Base-by-base conservation (phyloP, 1,140 invertebrate genomes). In the silkworm (Bombyx mori) region DNA sequence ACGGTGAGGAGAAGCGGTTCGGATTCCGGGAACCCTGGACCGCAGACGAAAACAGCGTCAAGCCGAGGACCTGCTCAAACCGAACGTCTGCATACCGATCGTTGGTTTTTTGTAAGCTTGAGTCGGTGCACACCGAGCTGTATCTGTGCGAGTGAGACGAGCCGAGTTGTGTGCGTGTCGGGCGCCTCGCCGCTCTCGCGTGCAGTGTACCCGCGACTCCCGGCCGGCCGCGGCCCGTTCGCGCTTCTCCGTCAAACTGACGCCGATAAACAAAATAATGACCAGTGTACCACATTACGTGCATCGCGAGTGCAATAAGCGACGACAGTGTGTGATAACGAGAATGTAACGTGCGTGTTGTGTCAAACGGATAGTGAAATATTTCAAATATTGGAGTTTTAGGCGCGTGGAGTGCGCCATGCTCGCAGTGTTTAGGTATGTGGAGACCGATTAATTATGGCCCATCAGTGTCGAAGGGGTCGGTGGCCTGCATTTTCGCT, bases 61-160 rank as follows among this genome's bases (percentile, higher is more conserved):
- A 82, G 79, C 79, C 77, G 77, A 79, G 81, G 79, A 82, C 82
- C 81, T 82, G 80, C 81, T 85, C 81, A 81, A 82, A 87, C 79
- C 81, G 77, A 85, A 85, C 81, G 84, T 87, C 84, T 87, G 82
- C 84, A 87, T 87, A 87, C 84, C 84, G 80, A 87, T 86, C 83
- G 82, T 77, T 77, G 73, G 81, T 86, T 86, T 86, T 86, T 86
- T 85, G 83, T 80, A 82, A 70, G 73, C 73, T 75, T 66, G 67
- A 66, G 74, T 79, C 75, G 71, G 78, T 82, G 75, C 79, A 82
- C 77, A 73, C 65, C 54, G 61, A 52, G 7, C 7, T 42, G 46
- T 42, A 53, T 46, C 54, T 65, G 68, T 77, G 77, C 71, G 69
- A 62, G 77, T 69, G 72, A 65, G 67, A 46, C 22, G 3, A 22